Conservation (phyloP, 2,113 vertebrate genomes). For the Ictalurus furcatus region DNA sequence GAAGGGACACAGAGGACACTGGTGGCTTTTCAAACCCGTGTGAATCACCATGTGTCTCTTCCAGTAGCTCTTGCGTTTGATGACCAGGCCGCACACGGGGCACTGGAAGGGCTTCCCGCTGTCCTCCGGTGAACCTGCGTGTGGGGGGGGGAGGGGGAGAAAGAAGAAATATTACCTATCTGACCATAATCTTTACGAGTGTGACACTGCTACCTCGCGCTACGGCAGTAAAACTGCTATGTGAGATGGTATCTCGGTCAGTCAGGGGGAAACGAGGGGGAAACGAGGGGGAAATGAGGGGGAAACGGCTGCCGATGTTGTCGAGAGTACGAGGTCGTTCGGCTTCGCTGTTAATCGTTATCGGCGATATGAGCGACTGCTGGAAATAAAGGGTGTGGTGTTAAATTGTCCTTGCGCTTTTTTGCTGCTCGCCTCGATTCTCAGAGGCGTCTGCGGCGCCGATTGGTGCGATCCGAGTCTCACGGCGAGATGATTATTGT, state of each 20-base stretch:
- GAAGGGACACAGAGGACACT: constrained; percentile 97
- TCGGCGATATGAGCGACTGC: background rate
- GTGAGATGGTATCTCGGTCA: background rate
- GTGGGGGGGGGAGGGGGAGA: constrained; percentile 33
- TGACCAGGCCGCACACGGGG: constrained; percentile 97
- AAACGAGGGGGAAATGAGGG: background rate
- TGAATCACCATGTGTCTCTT: constrained; percentile 99
- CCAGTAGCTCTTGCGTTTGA: constrained; percentile 99
- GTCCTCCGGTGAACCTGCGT: constrained; percentile 91
- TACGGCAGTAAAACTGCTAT: background rate
- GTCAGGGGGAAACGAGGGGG: background rate
- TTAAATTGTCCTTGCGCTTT: background rate
- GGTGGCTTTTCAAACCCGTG: constrained; percentile 98
- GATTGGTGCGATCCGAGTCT: background rate
- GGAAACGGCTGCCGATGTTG: background rate
- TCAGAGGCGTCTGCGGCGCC: background rate
- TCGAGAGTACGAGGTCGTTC: background rate
- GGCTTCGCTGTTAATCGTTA: background rate
- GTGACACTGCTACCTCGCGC: background rate
- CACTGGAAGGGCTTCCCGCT: constrained; percentile 98
- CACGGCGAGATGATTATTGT: constrained; percentile 69
- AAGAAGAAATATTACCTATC: background rate
- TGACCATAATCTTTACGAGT: constrained; percentile 8
- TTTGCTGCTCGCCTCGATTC: background rate
- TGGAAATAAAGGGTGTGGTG: background rate